Evolutionary conservation across 2,113 vertebrate species (phyloP).

Genomic region (Rhabdomys dilectus): DNA sequence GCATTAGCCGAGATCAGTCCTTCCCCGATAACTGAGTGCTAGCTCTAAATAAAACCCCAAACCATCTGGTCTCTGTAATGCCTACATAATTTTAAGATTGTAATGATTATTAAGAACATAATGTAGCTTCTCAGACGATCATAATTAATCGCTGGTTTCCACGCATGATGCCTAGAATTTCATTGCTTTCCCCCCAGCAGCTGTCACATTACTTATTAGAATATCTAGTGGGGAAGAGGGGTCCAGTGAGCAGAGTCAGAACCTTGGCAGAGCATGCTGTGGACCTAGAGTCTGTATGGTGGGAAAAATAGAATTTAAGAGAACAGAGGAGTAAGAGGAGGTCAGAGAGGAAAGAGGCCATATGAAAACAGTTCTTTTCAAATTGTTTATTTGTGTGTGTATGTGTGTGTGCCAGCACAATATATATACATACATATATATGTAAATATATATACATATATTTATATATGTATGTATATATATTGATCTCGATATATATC

Average conservation of each 20-base stretch:
- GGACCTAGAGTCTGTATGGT: neutral
- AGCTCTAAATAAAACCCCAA: conserved; percentile 1
- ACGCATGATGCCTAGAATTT: neutral
- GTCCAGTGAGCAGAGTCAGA: neutral
- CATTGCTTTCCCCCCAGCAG: neutral
- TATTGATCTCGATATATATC: too few relatives aligned
- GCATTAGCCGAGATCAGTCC: neutral
- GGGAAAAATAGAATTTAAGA: neutral
- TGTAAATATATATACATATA: neutral
- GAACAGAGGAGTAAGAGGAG: neutral
- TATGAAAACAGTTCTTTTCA: neutral
- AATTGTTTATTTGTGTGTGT: neutral
- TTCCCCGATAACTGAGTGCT: neutral
- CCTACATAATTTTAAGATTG: conserved; percentile 5
- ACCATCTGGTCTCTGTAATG: conserved; percentile 54
- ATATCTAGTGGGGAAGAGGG: neutral
- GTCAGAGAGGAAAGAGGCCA: too few relatives aligned
- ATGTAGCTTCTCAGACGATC: conserved; percentile 33
- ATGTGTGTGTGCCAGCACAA: neutral
- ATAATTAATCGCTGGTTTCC: conserved; percentile 40
- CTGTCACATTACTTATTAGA: neutral
- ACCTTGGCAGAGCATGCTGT: accelerated
- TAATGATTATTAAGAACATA: conserved; percentile 46
- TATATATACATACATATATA: too few relatives aligned
- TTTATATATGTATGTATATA: neutral